Evolutionary conservation across 2,113 vertebrate species (phyloP), one percentile per base, ranked within the genome.

Genomic region (Platysteira castanea): DNA sequence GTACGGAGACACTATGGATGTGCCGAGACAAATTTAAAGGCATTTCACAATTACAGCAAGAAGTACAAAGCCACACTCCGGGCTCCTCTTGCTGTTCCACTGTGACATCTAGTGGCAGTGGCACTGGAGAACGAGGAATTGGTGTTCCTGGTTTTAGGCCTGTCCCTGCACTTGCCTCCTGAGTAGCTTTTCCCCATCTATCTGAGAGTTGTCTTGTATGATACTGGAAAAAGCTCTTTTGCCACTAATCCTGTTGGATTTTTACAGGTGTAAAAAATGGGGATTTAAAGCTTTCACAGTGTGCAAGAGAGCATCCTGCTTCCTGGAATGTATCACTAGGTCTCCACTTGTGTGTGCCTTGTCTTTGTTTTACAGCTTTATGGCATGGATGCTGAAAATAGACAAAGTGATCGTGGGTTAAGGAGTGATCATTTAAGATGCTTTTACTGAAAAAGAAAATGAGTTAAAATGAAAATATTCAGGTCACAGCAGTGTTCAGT

Each of bases 21-120:
- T 46, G 87, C 84, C 0, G 22, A 28, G 53, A 24, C 31, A 53
- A 75, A 91, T 59, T 77, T 26, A 89, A 88, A 86, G 63, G 56
- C 80, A 9, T 47, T 90, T 52, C 33, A 67, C 57, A 86, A 46
- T 37, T 30, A 19, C 0, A 81, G 69, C 68, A 31, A 41, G 52
- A 93, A 26, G 31, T 8, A 37, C 73, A 64, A 56, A 71, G 33
- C 54, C 18, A 28, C 53, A 0, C 15, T 67, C 4, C 0, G 8
- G 49, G 57, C 59, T 90, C 37, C 84, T 95, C 87, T 87, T 17
- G 84, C 93, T 96, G 91, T 91, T 95, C 80, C 75, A 39, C 53
- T 41, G 12, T 93, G 97, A 92, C 97, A 96, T 89, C 97, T 97
- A 96, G 97, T 81, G 97, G 95, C 65, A 54, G 10, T 53, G 35